Evolutionary conservation across 2,888 invertebrate genomes (phyloP).

Genomic region (Caenorhabditis macrosperma): DNA sequence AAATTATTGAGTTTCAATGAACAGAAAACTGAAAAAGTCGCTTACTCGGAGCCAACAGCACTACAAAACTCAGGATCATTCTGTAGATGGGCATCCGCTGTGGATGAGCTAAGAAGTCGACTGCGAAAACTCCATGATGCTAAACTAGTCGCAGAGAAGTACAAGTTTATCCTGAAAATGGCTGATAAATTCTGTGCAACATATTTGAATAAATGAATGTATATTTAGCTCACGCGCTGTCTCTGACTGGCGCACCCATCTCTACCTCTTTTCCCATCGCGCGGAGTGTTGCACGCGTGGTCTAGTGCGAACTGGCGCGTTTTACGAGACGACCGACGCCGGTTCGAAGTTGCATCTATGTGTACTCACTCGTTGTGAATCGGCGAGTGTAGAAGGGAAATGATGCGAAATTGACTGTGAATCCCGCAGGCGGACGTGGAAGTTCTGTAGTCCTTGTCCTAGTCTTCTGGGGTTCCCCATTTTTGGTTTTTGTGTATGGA

Average conservation of each 20-base stretch:
- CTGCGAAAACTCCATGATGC: slow-evolving; percentile 17
- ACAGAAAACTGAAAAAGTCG: neutral
- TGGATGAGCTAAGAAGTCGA: slow-evolving; percentile 14
- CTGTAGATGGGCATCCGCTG: slow-evolving; percentile 14
- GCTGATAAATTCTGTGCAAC: slow-evolving; percentile 27
- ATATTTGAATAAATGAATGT: neutral
- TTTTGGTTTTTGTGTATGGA: neutral
- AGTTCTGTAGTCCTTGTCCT: neutral
- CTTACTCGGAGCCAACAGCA: neutral
- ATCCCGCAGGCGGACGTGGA: slow-evolving; percentile 16
- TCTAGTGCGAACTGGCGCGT: slow-evolving; percentile 15
- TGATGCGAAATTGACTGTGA: slow-evolving; percentile 56
- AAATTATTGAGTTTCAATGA: slow-evolving; percentile 7
- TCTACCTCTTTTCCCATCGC: neutral
- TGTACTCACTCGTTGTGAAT: slow-evolving; percentile 58
- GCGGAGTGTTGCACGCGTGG: slow-evolving; percentile 28
- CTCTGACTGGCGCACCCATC: neutral
- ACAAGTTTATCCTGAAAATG: slow-evolving; percentile 37
- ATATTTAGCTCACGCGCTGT: no score
- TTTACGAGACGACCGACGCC: neutral
- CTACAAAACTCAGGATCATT: slow-evolving; percentile 21
- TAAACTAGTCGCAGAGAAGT: slow-evolving; percentile 17
- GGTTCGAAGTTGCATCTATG: slow-evolving; percentile 54
- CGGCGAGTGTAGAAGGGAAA: slow-evolving; percentile 60
- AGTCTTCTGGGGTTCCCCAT: slow-evolving; percentile 32